Evolutionary conservation across 2,113 vertebrate species (phyloP), one percentile per base, ranked within the genome.

Genomic region (Clarias gariepinus): DNA sequence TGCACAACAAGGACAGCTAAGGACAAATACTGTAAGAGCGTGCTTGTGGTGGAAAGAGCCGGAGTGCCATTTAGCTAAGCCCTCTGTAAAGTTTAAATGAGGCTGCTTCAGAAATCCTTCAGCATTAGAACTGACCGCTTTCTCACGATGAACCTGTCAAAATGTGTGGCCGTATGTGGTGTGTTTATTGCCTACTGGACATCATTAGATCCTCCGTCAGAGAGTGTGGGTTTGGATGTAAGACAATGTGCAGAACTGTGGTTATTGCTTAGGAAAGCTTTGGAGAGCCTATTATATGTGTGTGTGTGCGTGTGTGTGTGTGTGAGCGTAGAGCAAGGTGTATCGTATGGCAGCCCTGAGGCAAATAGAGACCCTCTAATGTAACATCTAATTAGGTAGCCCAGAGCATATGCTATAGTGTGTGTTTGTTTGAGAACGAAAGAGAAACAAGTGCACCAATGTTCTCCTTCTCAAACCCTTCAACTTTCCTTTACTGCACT

Each of bases 381-480:
- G 64, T 83, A 79, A 81, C 77, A 83, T 77, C 73, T 86, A 89
- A 86, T 86, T 89, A 86, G 85, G 76, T 52, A 60, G 33, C 53
- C 81, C 77, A 66, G 82, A 41, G 77, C 61, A 57, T 82, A 19
- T 33, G 19, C 52, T 79, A 63, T 25, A 30, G 33, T 52, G n/a
- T 87, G 19, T 9, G 11, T 73, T 68, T 77, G 74, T 77, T 47
- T 53, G 63, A 82, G 4, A 68, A 28, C 25, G 5, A 47, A 7
- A 64, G 2, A 73, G 1, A 77, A 66, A 71, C 21, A 79, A 8
- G 58, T 82, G 23, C 28, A 21, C 52, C 3, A 33, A 10, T 25
- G 0, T 53, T 23, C 23, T 19, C 4, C 21, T 47, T 30, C 55
- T 25, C n/a, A 52, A 69, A 52, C 18, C 21, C 58, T 58, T n/a